Conservation (phyloP, 2,888 invertebrate species). For the Dryadula phaetusa region DNA sequence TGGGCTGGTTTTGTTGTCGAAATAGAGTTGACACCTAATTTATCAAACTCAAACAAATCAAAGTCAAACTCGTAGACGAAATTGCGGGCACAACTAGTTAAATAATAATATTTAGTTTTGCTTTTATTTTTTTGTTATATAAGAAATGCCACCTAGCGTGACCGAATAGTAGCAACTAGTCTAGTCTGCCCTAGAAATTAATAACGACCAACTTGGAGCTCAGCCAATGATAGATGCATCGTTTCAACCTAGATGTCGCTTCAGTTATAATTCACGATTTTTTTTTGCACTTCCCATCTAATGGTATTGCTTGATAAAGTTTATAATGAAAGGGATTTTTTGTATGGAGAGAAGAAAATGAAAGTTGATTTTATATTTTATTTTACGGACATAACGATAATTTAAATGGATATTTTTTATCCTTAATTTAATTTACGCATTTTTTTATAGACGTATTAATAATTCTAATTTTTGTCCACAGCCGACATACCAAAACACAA, state of each 20-base stretch:
- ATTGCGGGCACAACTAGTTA: not conserved
- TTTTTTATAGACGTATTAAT: not conserved
- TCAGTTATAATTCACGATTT: not conserved
- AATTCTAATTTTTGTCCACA: conserved; percentile 63
- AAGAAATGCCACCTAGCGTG: conserved; percentile 24
- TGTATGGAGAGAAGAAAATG: too few species aligned
- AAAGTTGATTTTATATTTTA: too few species aligned
- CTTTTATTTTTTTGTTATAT: too few species aligned
- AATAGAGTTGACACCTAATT: too few species aligned
- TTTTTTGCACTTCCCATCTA: not conserved
- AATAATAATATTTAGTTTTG: not conserved
- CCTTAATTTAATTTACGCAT: too few species aligned
- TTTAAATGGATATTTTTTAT: too few species aligned
- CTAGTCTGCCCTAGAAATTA: not conserved
- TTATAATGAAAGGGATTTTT: too few species aligned
- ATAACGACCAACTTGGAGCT: conserved; percentile 14
- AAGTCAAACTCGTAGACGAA: too few species aligned
- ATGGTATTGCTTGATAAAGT: not conserved
- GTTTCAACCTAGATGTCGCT: conserved; percentile 38
- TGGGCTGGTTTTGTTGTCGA: too few species aligned
- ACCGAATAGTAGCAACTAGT: not conserved
- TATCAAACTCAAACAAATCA: too few species aligned
- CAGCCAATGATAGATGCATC: conserved; percentile 23
- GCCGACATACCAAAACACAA: conserved; percentile 87
- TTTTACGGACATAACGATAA: too few species aligned